A percentile compares a stretch with the other conserved stretches of the same genome.
phyloP scores from a whole-genome alignment of 92 coral and sea anemone genomes.

The Porites evermanni region DNA sequence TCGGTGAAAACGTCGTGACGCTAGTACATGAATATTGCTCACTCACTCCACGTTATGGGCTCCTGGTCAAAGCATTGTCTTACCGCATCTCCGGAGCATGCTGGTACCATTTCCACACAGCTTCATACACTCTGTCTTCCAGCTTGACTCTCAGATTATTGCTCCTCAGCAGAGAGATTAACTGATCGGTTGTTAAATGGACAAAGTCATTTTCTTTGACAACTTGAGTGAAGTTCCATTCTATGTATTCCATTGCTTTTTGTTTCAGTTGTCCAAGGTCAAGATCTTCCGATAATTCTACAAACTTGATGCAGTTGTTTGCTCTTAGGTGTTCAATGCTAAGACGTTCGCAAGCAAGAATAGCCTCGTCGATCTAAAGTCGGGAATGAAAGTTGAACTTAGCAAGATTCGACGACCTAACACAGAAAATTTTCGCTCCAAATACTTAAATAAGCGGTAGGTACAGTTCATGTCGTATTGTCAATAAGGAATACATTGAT shows the following conservation, averaged over 20 bases:
- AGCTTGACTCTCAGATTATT: constrained; percentile 72
- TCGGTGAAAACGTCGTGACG: too few species aligned
- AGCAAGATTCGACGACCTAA: too few species aligned
- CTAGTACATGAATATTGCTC: neutral
- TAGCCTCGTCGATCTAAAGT: neutral
- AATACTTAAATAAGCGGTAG: too few species aligned
- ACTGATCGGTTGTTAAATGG: constrained; percentile 52
- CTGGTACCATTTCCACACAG: constrained; percentile 83
- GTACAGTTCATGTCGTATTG: too few species aligned
- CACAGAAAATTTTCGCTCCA: too few species aligned
- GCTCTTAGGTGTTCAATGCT: constrained; percentile 51
- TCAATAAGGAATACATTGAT: too few species aligned
- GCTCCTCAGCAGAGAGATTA: constrained; percentile 67
- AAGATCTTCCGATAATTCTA: constrained; percentile 50
- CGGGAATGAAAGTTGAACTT: neutral
- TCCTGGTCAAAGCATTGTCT: neutral
- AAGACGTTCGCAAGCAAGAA: constrained; percentile 7
- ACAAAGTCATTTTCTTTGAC: constrained; percentile 59
- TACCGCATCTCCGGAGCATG: constrained; percentile 71
- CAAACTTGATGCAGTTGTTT: constrained; percentile 70
- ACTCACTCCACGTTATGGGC: neutral
- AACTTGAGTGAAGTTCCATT: constrained; percentile 81
- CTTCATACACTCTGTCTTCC: constrained; percentile 88
- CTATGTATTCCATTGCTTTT: constrained; percentile 78
- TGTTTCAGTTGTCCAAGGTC: constrained; percentile 63